Evolutionary conservation across 2,888 invertebrate genomes (phyloP), one percentile per base, ranked within the genome.

Genomic region (Drosophila nigricruria): DNA sequence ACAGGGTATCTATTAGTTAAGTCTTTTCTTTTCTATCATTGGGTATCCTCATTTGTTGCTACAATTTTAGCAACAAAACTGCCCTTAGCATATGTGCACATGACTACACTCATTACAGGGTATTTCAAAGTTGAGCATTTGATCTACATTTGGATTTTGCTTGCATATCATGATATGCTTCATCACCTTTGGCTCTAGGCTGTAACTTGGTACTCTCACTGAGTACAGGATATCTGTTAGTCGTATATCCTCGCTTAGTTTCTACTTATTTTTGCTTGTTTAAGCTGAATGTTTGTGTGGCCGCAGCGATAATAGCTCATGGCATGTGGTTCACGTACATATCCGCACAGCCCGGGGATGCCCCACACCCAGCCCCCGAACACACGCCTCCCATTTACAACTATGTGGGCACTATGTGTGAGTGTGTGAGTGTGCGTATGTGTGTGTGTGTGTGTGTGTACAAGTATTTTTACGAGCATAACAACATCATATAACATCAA

Each of bases 401-500:
- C 30, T 40, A 42, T 69, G 38, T 66, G 49, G 5, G 18, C 25
- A 25, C 25, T 25, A 16, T 60, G 58, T 67, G 60, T 76, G 68
- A 73, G 71, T 77, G 68, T 74, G 70, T 53, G 70, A 73, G 70
- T 75, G 45, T 2, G 25, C 43, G 23, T 45, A 23, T n/a, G 30
- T 0, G 30, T 20, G 30, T 47, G 23, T 50, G 40, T 63, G 49
- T 63, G 58, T 70, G 63, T 82, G 69, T 77, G 70, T 79, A 73
- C 68, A 73, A 74, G 72, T 73, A 85, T 85, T 88, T 84, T 82
- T 82, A 82, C 73, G 86, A 85, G 80, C 80, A 85, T 81, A 76
- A 85, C 78, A 85, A 73, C 88, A 84, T 85, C 76, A 87, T 83
- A 87, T 77, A 77, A 83, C 88, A 83, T 83, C 81, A 84, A 81